Evolutionary conservation across 2,113 vertebrate species (phyloP).

Genomic region (Himantopus leucocephalus): DNA sequence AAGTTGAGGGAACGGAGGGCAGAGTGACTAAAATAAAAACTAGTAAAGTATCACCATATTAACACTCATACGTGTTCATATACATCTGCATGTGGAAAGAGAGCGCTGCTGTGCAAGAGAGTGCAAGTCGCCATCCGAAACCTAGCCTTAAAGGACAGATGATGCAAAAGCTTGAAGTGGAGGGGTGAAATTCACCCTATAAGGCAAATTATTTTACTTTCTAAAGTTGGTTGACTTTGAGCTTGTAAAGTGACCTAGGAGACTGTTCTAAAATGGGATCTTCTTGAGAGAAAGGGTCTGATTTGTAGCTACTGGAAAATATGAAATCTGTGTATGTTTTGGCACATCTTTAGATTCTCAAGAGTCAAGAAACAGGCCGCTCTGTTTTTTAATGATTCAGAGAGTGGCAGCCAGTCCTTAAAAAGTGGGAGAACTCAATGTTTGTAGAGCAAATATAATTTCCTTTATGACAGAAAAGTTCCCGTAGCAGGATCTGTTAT

Average conservation of each 20-base stretch:
- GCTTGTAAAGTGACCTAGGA: slow-evolving; percentile 26
- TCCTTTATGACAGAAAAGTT: slow-evolving; percentile 57
- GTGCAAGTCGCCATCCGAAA: neutral
- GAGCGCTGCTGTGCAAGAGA: neutral
- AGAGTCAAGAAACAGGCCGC: neutral
- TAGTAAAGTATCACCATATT: rapidly evolving
- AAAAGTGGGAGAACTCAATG: slow-evolving; percentile 43
- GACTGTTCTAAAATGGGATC: slow-evolving; percentile 44
- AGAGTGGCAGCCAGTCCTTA: slow-evolving; percentile 35
- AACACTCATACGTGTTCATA: neutral
- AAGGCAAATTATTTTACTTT: slow-evolving; percentile 21
- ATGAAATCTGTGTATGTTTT: slow-evolving; percentile 65
- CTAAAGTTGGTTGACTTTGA: slow-evolving; percentile 7
- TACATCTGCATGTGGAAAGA: neutral
- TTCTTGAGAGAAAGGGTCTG: slow-evolving; percentile 45
- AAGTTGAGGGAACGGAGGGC: neutral
- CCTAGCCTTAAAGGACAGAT: neutral
- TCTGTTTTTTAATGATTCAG: slow-evolving; percentile 54
- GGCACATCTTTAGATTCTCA: slow-evolving; percentile 53
- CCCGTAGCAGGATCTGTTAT: slow-evolving; percentile 26
- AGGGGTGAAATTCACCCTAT: neutral
- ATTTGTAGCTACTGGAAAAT: slow-evolving; percentile 67
- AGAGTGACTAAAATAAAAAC: neutral
- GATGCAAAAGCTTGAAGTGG: neutral
- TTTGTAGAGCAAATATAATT: slow-evolving; percentile 46